These are phyloP conservation scores for Probosciger aterrimus DNA, from an alignment of 2,113 vertebrate genomes.

Conservation along the genomic window DNA sequence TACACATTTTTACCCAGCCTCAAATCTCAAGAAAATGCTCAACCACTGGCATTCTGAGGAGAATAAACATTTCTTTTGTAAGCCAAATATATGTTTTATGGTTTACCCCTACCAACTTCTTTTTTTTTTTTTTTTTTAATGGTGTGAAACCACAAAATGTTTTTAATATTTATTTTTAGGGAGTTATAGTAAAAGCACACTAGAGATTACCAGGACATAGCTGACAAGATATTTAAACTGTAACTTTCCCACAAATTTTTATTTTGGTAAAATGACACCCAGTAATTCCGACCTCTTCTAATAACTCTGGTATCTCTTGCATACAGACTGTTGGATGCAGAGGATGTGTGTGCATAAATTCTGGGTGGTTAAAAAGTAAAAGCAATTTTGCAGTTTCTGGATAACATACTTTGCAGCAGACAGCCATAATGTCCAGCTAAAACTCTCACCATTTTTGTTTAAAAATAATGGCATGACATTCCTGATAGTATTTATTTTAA, in stretches of 20 bases:
- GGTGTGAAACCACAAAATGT: slow-evolving; percentile 18
- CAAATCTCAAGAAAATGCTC: background rate
- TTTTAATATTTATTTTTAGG: slow-evolving; percentile 19
- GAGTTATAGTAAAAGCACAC: background rate
- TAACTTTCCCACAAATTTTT: background rate
- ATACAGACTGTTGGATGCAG: background rate
- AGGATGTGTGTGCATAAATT: background rate
- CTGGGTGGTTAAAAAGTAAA: background rate
- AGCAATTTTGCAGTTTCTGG: background rate
- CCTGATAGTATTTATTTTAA: background rate
- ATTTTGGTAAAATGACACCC: background rate
- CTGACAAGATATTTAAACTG: background rate
- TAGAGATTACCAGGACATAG: background rate
- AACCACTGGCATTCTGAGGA: background rate
- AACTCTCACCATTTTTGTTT: slow-evolving; percentile 5
- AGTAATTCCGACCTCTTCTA: slow-evolving; percentile 3
- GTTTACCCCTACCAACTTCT: background rate
- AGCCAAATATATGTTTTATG: slow-evolving; percentile 25
- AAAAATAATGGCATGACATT: background rate
- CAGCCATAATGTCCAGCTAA: background rate
- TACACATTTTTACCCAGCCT: background rate
- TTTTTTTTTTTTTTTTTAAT: background rate
- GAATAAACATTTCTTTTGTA: slow-evolving; percentile 13
- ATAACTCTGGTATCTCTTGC: background rate
- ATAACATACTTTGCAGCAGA: background rate